Percentiles rank a stretch among this genome's conserved stretches.
Evolutionary conservation across 2,113 vertebrate species (phyloP).

Genomic region (Sapayoa aenigma): DNA sequence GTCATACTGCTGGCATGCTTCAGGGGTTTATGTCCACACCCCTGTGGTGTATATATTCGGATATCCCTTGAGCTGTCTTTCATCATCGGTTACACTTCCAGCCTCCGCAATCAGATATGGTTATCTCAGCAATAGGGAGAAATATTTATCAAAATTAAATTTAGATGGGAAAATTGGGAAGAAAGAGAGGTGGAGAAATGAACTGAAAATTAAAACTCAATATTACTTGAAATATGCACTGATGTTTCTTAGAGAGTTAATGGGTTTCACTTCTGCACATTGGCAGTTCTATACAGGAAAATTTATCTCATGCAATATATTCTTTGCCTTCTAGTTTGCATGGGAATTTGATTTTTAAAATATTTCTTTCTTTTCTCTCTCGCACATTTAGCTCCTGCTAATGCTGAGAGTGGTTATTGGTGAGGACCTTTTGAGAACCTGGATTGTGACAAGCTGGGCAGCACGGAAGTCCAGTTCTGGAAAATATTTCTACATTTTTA

Average conservation of each 20-base stretch:
- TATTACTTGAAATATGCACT: background rate
- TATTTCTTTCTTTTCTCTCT: background rate
- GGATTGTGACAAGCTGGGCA: background rate
- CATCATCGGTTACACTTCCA: background rate
- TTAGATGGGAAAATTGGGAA: background rate
- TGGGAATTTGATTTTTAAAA: background rate
- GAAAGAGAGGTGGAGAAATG: background rate
- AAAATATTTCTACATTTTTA: background rate
- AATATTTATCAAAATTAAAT: slow-evolving; percentile 29
- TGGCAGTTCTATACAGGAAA: background rate
- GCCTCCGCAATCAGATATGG: background rate
- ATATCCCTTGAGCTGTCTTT: slow-evolving; percentile 19
- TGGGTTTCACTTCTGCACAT: background rate
- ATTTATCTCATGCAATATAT: background rate
- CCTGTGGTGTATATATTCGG: background rate
- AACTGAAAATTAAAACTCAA: background rate
- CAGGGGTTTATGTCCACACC: slow-evolving; percentile 39
- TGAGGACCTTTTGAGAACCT: background rate
- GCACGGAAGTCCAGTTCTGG: background rate
- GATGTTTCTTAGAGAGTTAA: background rate
- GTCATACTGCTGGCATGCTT: background rate
- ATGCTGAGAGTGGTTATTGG: background rate
- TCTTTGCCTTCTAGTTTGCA: background rate
- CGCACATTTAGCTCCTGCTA: background rate
- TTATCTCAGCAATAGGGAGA: slow-evolving; percentile 20